Conservation (phyloP, 2,113 vertebrate species). For the Callopanchax toddi region DNA sequence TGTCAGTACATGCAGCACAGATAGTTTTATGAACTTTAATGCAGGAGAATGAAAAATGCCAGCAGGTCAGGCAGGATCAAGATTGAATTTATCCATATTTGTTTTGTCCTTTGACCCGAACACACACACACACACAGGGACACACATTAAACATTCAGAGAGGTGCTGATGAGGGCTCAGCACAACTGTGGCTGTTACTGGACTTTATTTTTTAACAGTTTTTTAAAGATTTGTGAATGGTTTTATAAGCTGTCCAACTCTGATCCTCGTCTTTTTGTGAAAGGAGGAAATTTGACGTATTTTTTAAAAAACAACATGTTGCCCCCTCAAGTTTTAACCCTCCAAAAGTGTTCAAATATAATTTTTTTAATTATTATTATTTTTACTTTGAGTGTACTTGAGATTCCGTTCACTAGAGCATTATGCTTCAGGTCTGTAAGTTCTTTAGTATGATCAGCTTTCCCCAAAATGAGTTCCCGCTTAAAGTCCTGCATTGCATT, state of each 20-base stretch:
- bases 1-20: slow-evolving; percentile 23
- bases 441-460: slow-evolving; percentile 8
- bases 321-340: slow-evolving; percentile 44
- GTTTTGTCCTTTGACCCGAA: slow-evolving; percentile 35
- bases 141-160: slow-evolving; percentile 1
- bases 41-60: slow-evolving; percentile 20
- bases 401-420: slow-evolving; percentile 33
- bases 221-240: slow-evolving; percentile 56
- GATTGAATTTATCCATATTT: slow-evolving; percentile 42
- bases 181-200: slow-evolving; percentile 43
- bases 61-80: slow-evolving; percentile 24
- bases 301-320: slow-evolving; percentile 37
- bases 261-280: slow-evolving; percentile 58
- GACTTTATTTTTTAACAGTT: slow-evolving; percentile 59
- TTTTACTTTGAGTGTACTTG: slow-evolving; percentile 32
- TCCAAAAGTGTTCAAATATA: slow-evolving; percentile 32
- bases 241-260: slow-evolving; percentile 61
- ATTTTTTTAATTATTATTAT: slow-evolving; percentile 18
- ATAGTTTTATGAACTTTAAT: slow-evolving; percentile 15
- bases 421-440: slow-evolving; percentile 21
- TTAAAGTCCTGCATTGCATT: slow-evolving; percentile 8
- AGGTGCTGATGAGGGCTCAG: slow-evolving; percentile 39
- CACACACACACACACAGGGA: slow-evolving; percentile 25
- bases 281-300: slow-evolving; percentile 44
- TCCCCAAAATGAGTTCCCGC: slow-evolving; percentile 12